phyloP scores from a whole-genome alignment of 2,113 vertebrate species.

The Burhinus oedicnemus region DNA sequence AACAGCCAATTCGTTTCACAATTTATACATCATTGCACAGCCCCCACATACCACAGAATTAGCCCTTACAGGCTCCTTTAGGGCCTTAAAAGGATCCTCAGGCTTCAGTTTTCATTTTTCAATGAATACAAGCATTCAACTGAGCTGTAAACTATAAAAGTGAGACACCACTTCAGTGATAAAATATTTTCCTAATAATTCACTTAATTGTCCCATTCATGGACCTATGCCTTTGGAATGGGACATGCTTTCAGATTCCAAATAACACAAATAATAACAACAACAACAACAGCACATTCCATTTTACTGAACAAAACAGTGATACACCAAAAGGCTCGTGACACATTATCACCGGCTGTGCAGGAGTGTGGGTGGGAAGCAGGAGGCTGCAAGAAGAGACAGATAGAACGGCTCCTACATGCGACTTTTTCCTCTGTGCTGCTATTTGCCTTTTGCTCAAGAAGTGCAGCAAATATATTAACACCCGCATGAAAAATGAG shows the following conservation, averaged over 20 bases:
- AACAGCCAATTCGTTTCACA: slow-evolving; percentile 3
- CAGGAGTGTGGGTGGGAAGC: slow-evolving; percentile 51
- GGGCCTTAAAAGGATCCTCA: background rate
- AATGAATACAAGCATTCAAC: background rate
- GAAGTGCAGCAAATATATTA: slow-evolving; percentile 18
- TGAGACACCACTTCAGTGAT: background rate
- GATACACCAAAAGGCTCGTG: background rate
- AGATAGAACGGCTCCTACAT: background rate
- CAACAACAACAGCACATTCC: background rate
- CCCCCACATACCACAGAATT: background rate
- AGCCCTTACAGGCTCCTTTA: background rate
- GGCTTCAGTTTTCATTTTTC: slow-evolving; percentile 28
- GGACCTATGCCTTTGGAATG: background rate
- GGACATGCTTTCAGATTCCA: background rate
- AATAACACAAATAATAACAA: background rate
- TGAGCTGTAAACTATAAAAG: background rate
- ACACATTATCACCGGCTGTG: background rate
- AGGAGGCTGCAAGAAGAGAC: slow-evolving; percentile 44
- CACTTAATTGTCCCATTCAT: background rate
- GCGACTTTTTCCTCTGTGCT: background rate
- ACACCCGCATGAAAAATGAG: slow-evolving; percentile 54
- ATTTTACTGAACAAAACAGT: background rate
- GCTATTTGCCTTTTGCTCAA: slow-evolving; percentile 30
- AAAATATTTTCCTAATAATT: slow-evolving; percentile 4
- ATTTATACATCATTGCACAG: background rate